Evolutionary conservation across 2,113 vertebrate genomes (phyloP), one percentile per base, ranked within the genome.

Genomic region (Scopus umbretta): DNA sequence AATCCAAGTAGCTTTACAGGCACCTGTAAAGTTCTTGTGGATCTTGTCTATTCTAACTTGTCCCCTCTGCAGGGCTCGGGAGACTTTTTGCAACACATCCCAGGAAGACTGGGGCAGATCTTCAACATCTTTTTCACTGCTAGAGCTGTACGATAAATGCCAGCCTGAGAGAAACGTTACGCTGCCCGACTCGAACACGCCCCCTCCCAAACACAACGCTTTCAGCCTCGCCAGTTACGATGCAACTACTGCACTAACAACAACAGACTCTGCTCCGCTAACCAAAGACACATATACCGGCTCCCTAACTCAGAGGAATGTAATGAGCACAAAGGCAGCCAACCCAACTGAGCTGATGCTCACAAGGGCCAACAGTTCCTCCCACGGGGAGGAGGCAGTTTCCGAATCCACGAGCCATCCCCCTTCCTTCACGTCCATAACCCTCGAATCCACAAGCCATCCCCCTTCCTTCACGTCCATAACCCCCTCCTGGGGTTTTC

Each of bases 41-140:
- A 55, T 52, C 9, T 63, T 83, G 11, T n/a, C 10, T 78, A 10
- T 87, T 93, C 82, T 98, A 55, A 95, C 49, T 56, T 65, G 36
- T 78, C 26, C 42, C 11, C 70, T 90, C 73, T 95, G 40, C 81
- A 98, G 98, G 96, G 81, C 85, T 49, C 30, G 13, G 22, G 97
- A 98, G 62, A 98, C 97, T 1, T 32, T 71, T 55, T 98, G 98
- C 65, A 53, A n/a, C 17, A 61, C 91, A 34, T 55, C 82, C 16
- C 75, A 78, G 8, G 97, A 94, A 47, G 76, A 75, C 3, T 15
- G 10, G 1, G 38, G 13, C 63, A 70, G 58, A 73, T 74, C 95
- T 94, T 50, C 93, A 14, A 80, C 88, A 13, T 8, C 84, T 16
- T 59, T 98, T 62, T 84, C 95, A 23, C 79, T 98, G 45, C 52